Evolutionary conservation across 2,797 vertebrate genomes (phyloP), one percentile per base, ranked within the genome.

Genomic region (Ibycter americanus): DNA sequence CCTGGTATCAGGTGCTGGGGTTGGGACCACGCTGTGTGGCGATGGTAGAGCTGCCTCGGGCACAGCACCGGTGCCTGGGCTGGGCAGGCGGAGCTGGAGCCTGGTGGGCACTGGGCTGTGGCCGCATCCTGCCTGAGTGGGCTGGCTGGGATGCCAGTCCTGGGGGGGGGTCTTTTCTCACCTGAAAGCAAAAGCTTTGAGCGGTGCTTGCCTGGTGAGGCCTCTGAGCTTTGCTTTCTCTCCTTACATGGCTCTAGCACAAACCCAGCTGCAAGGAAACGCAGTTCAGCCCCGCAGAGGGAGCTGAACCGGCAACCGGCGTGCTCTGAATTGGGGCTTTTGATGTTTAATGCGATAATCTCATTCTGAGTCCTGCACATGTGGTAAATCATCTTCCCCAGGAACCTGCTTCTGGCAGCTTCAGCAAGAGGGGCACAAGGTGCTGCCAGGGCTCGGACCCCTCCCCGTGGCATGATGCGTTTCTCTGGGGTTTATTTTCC

Each of bases 321-420:
- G 38, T 22, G 8, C 67, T 67, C 52, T 79, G 92, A 83, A 66
- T 34, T 65, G 87, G 91, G 89, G 67, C 74, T 87, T 93, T 76
- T 42, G 77, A 73, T 4, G 31, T 81, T 93, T 90, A 95, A 95
- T 92, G 96, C 16, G 67, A 95, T 93, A 79, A 91, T 89, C 96
- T 96, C 29, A 3, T 36, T 52, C 89, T 9, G 78, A 67, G 79
- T 83, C 71, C 89, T 58, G 89, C 51, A 23, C 58, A 25, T 9
- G 5, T 44, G n/a, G 66, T 11, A 55, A 84, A 52, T 47, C 10
- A 1, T 14, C 16, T 55, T 26, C 36, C 42, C n/a, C 12, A 4
- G 38, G 46, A 52, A 6, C 31, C 42, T 18, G 44, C 16, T 22
- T 5, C 22, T 8, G 87, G 38, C 47, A 70, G 38, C 52, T 46